These are phyloP conservation scores for Rhinoptilus africanus DNA, from an alignment of 2,113 vertebrate genomes.

Conservation along the genomic window DNA sequence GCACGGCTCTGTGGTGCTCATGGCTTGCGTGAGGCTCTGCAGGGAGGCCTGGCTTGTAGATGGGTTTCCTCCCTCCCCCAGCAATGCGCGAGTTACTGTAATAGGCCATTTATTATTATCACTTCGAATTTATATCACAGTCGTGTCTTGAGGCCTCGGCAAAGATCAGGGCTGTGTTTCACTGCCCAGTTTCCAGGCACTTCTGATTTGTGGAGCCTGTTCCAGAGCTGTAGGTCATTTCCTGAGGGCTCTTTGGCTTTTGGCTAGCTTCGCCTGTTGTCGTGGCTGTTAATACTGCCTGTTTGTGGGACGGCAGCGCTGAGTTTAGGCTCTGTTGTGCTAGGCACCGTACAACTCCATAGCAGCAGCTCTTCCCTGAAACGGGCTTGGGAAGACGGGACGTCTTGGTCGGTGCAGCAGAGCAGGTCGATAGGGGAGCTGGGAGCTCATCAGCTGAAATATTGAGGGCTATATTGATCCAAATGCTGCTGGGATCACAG, in stretches of 20 bases:
- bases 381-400: not conserved
- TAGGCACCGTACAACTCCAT: not conserved
- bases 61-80: not conserved
- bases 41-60: not conserved
- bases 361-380: not conserved
- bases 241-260: not conserved
- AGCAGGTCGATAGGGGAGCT: not conserved
- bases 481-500: not conserved
- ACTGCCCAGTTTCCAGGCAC: not conserved
- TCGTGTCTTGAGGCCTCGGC: not conserved
- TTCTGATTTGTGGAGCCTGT: not conserved
- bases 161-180: not conserved
- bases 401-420: accelerated
- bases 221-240: not conserved
- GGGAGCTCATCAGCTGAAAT: not conserved
- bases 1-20: not conserved
- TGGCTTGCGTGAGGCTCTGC: not conserved
- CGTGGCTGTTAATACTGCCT: not conserved
- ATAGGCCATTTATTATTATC: slow-evolving; percentile 45
- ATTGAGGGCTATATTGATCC: not conserved
- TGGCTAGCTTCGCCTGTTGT: accelerated
- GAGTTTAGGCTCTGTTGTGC: not conserved
- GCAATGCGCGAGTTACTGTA: not conserved
- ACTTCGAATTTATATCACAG: not conserved
- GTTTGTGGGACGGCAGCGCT: accelerated